Percentiles rank a stretch among this genome's conserved stretches.
These are phyloP conservation scores for Leucophenga montana DNA, from an alignment of 2,888 invertebrate species.

Conservation along the genomic window DNA sequence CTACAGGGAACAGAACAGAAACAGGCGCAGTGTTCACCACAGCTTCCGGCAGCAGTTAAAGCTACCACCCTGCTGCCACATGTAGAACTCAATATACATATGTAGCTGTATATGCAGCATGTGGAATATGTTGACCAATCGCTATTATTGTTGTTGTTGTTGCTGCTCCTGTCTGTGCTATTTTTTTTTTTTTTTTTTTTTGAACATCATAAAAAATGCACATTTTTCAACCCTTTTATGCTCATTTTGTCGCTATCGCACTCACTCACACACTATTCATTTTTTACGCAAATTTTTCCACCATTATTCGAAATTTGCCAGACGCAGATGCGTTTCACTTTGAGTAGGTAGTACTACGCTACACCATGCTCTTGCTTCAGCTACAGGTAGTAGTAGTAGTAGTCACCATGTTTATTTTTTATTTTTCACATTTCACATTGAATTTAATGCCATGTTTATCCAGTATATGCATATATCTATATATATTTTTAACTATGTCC, in stretches of 20 bases:
- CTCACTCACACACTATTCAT: background rate
- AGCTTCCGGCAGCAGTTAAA: conserved; percentile 16
- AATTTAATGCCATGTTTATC: background rate
- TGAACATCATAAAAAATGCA: conserved; percentile 25
- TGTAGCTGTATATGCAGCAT: conserved; percentile 7
- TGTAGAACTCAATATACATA: background rate
- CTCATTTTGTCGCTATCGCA: background rate
- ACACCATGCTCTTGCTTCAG: background rate
- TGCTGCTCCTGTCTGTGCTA: background rate
- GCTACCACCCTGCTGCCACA: background rate
- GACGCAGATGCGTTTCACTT: conserved; percentile 23
- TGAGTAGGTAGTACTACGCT: too few species aligned
- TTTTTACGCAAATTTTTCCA: conserved; percentile 27
- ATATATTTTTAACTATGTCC: conserved; percentile 1
- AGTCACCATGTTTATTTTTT: background rate
- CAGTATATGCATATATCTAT: background rate
- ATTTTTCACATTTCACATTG: background rate
- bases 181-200: conserved; percentile 18
- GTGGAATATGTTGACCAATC: conserved; percentile 32
- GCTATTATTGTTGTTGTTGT: conserved; percentile 15
- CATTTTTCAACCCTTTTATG: conserved; percentile 1
- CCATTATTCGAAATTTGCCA: conserved; percentile 21
- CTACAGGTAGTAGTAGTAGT: background rate
- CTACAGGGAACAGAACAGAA: background rate
- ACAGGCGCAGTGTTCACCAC: conserved; percentile 7